phyloP scores from a whole-genome alignment of 2,797 vertebrate genomes.

The Neopelma chrysocephalum region DNA sequence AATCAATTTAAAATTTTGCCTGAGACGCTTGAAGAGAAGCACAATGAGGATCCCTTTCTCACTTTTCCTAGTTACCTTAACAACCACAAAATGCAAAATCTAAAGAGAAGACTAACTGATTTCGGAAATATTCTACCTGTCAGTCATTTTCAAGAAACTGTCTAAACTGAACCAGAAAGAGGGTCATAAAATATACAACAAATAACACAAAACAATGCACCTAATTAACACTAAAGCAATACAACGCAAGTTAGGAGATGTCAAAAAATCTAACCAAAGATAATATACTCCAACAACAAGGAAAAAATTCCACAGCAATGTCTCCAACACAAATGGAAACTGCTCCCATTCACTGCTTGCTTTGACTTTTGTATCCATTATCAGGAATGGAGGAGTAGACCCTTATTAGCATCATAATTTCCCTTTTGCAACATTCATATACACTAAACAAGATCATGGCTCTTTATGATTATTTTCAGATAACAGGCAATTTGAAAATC shows the following conservation, averaged over 20 bases:
- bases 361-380: not conserved
- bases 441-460: not conserved
- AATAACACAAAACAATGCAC: not conserved
- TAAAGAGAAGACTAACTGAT: not conserved
- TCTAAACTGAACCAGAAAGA: not conserved
- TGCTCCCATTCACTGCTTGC: not conserved
- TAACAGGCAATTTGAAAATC: not conserved
- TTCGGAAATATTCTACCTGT: not conserved
- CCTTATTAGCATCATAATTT: not conserved
- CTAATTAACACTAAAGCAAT: not conserved
- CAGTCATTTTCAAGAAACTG: not conserved
- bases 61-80: not conserved
- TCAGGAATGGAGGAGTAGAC: not conserved
- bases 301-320: not conserved
- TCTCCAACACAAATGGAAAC: not conserved
- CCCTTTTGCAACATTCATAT: not conserved
- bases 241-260: not conserved
- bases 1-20: not conserved
- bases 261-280: not conserved
- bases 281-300: not conserved
- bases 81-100: not conserved
- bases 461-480: not conserved
- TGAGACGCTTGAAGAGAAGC: not conserved
- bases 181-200: not conserved
- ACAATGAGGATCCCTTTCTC: not conserved